Conservation (phyloP, 2,113 vertebrate genomes). For the Pollimyrus isidori region DNA sequence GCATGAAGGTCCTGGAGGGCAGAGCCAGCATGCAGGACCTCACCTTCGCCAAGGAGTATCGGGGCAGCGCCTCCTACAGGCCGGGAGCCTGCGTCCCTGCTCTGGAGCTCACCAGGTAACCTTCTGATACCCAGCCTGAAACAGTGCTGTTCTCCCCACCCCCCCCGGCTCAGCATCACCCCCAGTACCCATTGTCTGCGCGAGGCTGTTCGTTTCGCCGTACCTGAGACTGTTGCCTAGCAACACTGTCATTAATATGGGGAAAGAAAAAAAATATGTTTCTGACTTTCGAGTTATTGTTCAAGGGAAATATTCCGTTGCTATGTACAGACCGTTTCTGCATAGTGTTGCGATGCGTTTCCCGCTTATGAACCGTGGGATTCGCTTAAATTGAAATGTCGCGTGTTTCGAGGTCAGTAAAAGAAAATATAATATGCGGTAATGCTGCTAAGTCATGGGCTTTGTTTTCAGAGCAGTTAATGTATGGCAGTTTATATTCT, state of each 20-base stretch:
- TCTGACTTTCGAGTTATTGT: slow-evolving; percentile 28
- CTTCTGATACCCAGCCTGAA: not conserved
- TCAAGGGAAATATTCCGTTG: slow-evolving; percentile 10
- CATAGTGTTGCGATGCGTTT: not conserved
- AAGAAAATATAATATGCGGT: not conserved
- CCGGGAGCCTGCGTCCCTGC: slow-evolving; percentile 91
- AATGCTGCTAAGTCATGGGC: not conserved
- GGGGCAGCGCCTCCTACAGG: slow-evolving; percentile 78
- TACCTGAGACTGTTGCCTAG: slow-evolving; percentile 51
- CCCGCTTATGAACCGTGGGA: not conserved
- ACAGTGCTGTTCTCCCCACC: not conserved
- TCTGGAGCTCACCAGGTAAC: slow-evolving; percentile 88
- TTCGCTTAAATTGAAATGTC: not conserved
- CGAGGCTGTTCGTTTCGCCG: slow-evolving; percentile 23
- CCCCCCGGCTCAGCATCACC: not conserved
- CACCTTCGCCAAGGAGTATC: slow-evolving; percentile 94
- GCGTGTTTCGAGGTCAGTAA: not conserved
- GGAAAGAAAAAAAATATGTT: slow-evolving; percentile 11
- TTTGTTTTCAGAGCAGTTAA: not conserved
- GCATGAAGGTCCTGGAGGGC: slow-evolving; percentile 84
- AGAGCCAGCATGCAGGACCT: slow-evolving; percentile 93
- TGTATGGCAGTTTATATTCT: not conserved
- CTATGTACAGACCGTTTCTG: not conserved
- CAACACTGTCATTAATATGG: slow-evolving; percentile 35
- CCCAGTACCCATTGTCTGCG: slow-evolving; percentile 39